Evolutionary conservation across 2,888 invertebrate genomes (phyloP).

Genomic region (Polymixis lichenea): DNA sequence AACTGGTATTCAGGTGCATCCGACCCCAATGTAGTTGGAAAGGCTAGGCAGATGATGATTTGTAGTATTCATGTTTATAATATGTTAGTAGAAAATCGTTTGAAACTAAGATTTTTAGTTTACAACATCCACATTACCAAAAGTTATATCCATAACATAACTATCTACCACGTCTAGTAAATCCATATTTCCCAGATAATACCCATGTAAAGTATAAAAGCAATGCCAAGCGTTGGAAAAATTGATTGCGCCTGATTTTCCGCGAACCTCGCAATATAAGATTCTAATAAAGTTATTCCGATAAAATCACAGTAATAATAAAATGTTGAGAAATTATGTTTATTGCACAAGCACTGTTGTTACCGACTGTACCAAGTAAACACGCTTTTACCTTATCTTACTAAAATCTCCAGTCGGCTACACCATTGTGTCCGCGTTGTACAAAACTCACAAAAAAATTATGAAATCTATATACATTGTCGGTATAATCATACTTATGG

Average conservation of each 20-base stretch:
- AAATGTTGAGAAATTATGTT: background rate
- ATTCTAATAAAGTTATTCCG: background rate
- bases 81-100: too few species aligned
- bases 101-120: background rate
- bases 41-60: too few species aligned
- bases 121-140: background rate
- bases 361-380: slow-evolving; percentile 75
- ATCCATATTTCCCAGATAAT: background rate
- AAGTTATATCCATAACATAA: background rate
- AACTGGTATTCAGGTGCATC: too few species aligned
- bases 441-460: slow-evolving; percentile 75
- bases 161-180: background rate
- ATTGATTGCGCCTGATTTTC: background rate
- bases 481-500: slow-evolving; percentile 76
- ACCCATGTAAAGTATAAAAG: background rate
- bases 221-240: background rate
- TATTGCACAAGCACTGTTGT: slow-evolving; percentile 55
- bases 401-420: slow-evolving; percentile 80
- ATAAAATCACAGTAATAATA: background rate
- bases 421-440: slow-evolving; percentile 77
- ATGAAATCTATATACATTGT: slow-evolving; percentile 81
- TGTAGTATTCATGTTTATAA: too few species aligned
- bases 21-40: too few species aligned
- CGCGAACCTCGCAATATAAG: background rate
- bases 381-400: slow-evolving; percentile 79